Conservation (phyloP, 2,888 invertebrate species). For the Cantharis rustica region DNA sequence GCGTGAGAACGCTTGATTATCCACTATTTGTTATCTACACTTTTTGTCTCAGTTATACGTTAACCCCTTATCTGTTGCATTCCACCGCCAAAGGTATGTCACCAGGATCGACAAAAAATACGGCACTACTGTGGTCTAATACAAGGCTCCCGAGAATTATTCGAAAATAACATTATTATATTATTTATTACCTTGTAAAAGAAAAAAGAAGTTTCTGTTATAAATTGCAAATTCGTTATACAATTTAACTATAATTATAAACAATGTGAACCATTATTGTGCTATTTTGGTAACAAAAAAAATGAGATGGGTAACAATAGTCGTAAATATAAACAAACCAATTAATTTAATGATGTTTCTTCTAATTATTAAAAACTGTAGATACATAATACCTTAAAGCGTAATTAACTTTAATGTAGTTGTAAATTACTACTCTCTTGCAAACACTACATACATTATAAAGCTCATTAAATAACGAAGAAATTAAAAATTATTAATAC, state of each 20-base stretch:
- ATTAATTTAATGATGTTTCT: conserved; percentile 30
- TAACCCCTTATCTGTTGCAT: conserved; percentile 55
- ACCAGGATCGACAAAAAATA: conserved; percentile 52
- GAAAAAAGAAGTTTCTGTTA: not conserved
- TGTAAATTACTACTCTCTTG: conserved; percentile 29
- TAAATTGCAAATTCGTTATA: not conserved
- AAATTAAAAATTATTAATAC: conserved; percentile 13
- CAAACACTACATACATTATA: conserved; percentile 22
- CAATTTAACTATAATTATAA: not conserved
- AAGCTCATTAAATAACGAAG: conserved; percentile 16
- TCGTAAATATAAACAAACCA: conserved; percentile 24
- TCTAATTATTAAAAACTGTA: conserved; percentile 22
- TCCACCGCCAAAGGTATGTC: conserved; percentile 54
- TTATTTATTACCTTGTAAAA: not conserved
- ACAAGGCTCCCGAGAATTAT: conserved; percentile 33
- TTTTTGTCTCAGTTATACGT: conserved; percentile 53
- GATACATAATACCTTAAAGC: conserved; percentile 24
- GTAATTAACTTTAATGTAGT: conserved; percentile 35
- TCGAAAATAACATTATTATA: conserved; percentile 20
- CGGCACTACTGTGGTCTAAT: conserved; percentile 50
- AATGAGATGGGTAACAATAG: not conserved
- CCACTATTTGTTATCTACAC: conserved; percentile 49
- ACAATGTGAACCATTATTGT: not conserved
- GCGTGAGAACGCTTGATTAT: conserved; percentile 53
- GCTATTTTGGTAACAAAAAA: not conserved